Percentiles rank a stretch among this genome's conserved stretches.
phyloP scores from a whole-genome alignment of 2,797 vertebrate species.

The Thunnus albacares region DNA sequence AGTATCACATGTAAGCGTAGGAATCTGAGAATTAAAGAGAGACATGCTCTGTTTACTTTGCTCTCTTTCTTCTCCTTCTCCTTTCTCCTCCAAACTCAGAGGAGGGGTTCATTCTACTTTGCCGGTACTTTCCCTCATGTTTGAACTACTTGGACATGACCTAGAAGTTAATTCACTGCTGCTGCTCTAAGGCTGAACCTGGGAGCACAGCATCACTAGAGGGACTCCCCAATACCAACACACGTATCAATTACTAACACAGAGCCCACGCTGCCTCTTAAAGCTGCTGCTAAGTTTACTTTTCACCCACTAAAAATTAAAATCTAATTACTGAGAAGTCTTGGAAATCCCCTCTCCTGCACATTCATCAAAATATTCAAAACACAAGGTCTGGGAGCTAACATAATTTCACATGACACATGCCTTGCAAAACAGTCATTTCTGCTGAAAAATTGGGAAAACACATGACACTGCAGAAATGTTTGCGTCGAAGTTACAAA shows the following conservation, averaged over 20 bases:
- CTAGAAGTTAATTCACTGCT: constrained; percentile 55
- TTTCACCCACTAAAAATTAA: constrained; percentile 1
- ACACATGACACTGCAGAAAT: constrained; percentile 1
- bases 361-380: too few relatives aligned
- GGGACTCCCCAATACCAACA: constrained; percentile 31
- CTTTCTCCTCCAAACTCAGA: constrained; percentile 12
- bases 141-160: constrained; percentile 52
- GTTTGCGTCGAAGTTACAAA: not conserved
- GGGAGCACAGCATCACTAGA: constrained; percentile 42
- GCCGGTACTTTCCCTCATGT: constrained; percentile 47
- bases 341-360: not conserved
- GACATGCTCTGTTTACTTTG: constrained; percentile 21
- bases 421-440: not conserved
- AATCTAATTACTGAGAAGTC: not conserved
- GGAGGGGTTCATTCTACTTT: constrained; percentile 10
- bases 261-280: not conserved
- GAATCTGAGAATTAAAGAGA: constrained; percentile 65
- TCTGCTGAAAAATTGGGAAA: constrained; percentile 22
- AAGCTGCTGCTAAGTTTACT: constrained; percentile 7
- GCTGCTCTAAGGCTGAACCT: constrained; percentile 49
- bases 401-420: not conserved
- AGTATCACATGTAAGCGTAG: constrained; percentile 78
- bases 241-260: constrained; percentile 27
- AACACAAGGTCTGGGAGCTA: too few relatives aligned
- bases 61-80: constrained; percentile 4